Percentiles rank a stretch among this genome's conserved stretches.
phyloP scores from a whole-genome alignment of 2,888 invertebrate species.

The Leptinotarsa peninsularis region DNA sequence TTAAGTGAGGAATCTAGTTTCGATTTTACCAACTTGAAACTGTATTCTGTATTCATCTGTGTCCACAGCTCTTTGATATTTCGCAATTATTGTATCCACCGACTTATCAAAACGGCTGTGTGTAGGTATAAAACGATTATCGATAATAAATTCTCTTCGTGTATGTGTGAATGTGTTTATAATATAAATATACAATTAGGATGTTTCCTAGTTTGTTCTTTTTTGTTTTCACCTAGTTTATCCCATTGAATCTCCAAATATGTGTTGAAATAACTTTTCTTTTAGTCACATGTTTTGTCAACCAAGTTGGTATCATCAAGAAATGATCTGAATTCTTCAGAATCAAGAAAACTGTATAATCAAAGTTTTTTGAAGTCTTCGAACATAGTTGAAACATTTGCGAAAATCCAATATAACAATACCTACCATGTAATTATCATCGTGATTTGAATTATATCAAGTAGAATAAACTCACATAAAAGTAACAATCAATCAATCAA shows the following conservation, averaged over 20 bases:
- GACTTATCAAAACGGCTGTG: slow-evolving; percentile 66
- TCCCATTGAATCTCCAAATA: background rate
- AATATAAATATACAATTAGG: slow-evolving; percentile 64
- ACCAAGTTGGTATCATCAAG: too few relatives aligned
- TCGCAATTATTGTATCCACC: slow-evolving; percentile 54
- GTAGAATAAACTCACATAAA: too few relatives aligned
- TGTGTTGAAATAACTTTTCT: background rate
- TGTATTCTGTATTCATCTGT: slow-evolving; percentile 51
- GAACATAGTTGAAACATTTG: too few relatives aligned
- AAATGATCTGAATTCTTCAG: too few relatives aligned
- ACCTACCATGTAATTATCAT: background rate
- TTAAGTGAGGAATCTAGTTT: slow-evolving; percentile 54
- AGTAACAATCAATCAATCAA: too few relatives aligned
- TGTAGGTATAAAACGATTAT: slow-evolving; percentile 53
- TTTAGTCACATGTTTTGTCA: background rate
- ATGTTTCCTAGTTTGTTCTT: slow-evolving; percentile 56
- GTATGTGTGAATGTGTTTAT: slow-evolving; percentile 68
- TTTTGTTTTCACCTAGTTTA: slow-evolving; percentile 22
- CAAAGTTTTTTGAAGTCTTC: too few relatives aligned
- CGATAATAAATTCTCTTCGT: slow-evolving; percentile 56
- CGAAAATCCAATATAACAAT: too few relatives aligned
- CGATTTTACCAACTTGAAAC: slow-evolving; percentile 55
- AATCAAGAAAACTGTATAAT: too few relatives aligned
- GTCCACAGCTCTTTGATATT: slow-evolving; percentile 61
- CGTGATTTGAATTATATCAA: too few relatives aligned